phyloP scores from a whole-genome alignment of 1,140 invertebrate species.

The Phthorimaea operculella region DNA sequence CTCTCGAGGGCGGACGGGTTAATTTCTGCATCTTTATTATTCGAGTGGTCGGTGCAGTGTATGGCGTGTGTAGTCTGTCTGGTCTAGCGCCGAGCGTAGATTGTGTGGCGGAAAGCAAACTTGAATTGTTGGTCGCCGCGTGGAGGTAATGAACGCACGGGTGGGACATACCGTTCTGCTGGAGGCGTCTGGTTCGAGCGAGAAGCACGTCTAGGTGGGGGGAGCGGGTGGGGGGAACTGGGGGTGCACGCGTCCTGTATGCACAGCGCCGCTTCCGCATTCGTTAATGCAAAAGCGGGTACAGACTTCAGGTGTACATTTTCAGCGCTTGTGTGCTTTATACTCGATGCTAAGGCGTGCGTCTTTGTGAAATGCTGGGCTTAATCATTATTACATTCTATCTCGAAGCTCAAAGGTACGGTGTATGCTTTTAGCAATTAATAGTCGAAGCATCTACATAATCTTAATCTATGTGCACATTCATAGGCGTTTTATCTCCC shows the following conservation, averaged over 20 bases:
- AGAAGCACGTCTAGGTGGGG: slow-evolving; percentile 27
- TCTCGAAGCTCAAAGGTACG: slow-evolving; percentile 27
- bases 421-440: neutral
- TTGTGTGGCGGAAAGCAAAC: slow-evolving; percentile 66
- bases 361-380: slow-evolving; percentile 57
- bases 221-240: slow-evolving; percentile 18
- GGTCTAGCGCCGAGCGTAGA: slow-evolving; percentile 39
- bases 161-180: slow-evolving; percentile 50
- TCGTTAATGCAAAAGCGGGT: slow-evolving; percentile 67
- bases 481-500: too few relatives aligned
- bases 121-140: slow-evolving; percentile 63
- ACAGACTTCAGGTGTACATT: slow-evolving; percentile 66
- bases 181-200: slow-evolving; percentile 53
- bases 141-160: slow-evolving; percentile 64
- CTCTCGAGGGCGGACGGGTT: slow-evolving; percentile 59
- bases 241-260: slow-evolving; percentile 58
- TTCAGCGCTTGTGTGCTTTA: slow-evolving; percentile 64
- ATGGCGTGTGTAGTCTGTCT: slow-evolving; percentile 48
- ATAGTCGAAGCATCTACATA: neutral
- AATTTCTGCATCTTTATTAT: slow-evolving; percentile 68
- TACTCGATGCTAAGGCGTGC: slow-evolving; percentile 58
- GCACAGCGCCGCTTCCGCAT: slow-evolving; percentile 65
- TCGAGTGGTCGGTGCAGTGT: slow-evolving; percentile 58
- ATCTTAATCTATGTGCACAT: too few relatives aligned
- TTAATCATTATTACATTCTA: slow-evolving; percentile 64